Conservation (phyloP, 1,140 invertebrate genomes). For the Scaptomyza pallida region DNA sequence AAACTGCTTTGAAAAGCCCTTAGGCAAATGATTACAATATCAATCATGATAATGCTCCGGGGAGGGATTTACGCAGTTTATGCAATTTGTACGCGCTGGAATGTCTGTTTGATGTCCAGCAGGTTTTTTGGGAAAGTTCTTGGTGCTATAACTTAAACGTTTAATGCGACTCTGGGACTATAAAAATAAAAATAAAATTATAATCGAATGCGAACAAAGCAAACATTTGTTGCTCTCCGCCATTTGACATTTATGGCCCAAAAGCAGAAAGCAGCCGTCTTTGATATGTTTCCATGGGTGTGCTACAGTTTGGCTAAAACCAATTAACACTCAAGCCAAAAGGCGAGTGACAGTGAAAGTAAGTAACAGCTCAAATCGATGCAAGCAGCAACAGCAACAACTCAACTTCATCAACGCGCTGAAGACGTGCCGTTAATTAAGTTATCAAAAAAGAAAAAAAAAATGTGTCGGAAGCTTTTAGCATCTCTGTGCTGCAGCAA, state of each 20-base stretch:
- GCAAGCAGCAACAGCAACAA: conserved; percentile 46
- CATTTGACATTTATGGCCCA: conserved; percentile 19
- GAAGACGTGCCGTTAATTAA: conserved; percentile 73
- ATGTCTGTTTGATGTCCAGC: conserved; percentile 18
- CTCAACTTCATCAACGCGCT: conserved; percentile 61
- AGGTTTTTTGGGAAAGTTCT: conserved; percentile 27
- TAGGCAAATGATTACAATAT: conserved; percentile 33
- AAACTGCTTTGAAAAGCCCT: conserved; percentile 48
- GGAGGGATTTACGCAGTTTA: conserved; percentile 39
- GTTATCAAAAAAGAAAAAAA: too few species aligned
- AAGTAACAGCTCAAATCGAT: conserved; percentile 49
- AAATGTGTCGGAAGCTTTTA: conserved; percentile 77
- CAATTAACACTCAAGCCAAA: conserved; percentile 58
- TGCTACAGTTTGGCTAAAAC: conserved; percentile 34
- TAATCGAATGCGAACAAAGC: conserved; percentile 35
- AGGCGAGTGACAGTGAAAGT: conserved; percentile 73
- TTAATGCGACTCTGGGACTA: conserved; percentile 13
- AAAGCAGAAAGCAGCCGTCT: conserved; percentile 2
- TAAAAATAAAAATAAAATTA: conserved; percentile 26
- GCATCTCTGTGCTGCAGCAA: conserved; percentile 44
- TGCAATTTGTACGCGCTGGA: conserved; percentile 46
- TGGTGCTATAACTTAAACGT: conserved; percentile 18
- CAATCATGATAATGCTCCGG: conserved; percentile 48
- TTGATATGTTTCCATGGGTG: conserved; percentile 12
- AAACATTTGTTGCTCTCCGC: conserved; percentile 1